Evolutionary conservation across 2,888 invertebrate genomes (phyloP).

Genomic region (Apotomis turbidana): DNA sequence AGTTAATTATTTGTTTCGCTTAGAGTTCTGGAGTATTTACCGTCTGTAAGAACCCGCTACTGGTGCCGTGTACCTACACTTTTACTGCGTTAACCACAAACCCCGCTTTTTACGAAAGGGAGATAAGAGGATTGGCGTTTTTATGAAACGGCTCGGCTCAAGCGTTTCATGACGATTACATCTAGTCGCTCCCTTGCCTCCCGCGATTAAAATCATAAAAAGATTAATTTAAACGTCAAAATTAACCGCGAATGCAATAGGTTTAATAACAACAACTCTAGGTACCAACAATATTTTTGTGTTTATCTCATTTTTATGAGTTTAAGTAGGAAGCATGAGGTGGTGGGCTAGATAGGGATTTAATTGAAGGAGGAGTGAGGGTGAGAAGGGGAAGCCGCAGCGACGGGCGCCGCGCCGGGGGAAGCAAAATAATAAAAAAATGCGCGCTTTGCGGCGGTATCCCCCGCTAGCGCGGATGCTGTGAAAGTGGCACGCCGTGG

Average conservation of each 20-base stretch:
- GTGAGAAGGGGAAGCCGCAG: constrained; percentile 60
- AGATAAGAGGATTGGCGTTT: constrained; percentile 26
- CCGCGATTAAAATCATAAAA: constrained; percentile 45
- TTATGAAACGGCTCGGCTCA: constrained; percentile 43
- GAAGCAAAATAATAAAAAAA: constrained; percentile 79
- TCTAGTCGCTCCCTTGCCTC: constrained; percentile 44
- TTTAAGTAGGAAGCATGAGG: constrained; percentile 77
- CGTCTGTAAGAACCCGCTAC: neutral
- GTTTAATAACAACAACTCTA: constrained; percentile 69
- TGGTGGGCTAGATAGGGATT: constrained; percentile 78
- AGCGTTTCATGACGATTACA: constrained; percentile 27
- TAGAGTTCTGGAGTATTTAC: neutral
- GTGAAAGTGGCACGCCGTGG: constrained; percentile 82
- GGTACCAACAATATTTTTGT: constrained; percentile 75
- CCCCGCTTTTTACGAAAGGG: constrained; percentile 21
- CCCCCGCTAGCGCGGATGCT: constrained; percentile 80
- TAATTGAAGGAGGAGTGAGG: constrained; percentile 78
- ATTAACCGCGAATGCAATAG: constrained; percentile 56
- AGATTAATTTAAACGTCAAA: constrained; percentile 53
- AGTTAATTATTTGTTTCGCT: neutral
- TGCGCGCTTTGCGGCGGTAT: constrained; percentile 68
- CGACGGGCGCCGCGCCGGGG: constrained; percentile 60
- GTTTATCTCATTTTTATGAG: constrained; percentile 79
- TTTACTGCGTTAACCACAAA: constrained; percentile 7
- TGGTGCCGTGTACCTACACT: neutral